Conservation (phyloP, 2,113 vertebrate genomes). For the Mus pahari region DNA sequence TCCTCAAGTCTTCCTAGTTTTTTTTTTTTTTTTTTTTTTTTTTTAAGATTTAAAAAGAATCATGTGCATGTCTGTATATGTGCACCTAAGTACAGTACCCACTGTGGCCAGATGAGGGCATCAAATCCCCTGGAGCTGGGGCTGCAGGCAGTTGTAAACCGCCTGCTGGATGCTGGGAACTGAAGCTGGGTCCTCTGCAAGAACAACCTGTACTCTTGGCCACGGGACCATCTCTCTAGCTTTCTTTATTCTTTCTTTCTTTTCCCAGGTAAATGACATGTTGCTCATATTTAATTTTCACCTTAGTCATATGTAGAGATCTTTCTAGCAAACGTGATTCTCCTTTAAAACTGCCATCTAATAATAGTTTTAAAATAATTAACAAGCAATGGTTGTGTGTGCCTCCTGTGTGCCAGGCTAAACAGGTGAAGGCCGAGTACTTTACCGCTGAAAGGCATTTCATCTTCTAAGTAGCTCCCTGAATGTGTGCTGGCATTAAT, state of each 20-base stretch:
- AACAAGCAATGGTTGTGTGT: not conserved
- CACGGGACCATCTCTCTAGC: not conserved
- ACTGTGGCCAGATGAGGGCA: not conserved
- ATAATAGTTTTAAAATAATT: not conserved
- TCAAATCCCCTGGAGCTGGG: not conserved
- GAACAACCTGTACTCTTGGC: not conserved
- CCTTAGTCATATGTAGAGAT: not conserved
- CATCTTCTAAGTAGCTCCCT: not conserved
- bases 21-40: not conserved
- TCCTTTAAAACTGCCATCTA: not conserved
- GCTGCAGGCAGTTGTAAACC: not conserved
- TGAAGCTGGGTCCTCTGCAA: not conserved
- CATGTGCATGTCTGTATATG: not conserved
- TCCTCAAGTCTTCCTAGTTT: not conserved
- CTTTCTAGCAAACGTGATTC: fast-evolving
- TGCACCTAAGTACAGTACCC: not conserved
- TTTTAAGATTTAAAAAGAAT: not conserved
- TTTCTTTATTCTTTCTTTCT: not conserved
- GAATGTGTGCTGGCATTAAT: too few relatives aligned
- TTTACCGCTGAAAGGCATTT: not conserved
- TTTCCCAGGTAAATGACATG: too few relatives aligned
- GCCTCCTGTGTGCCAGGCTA: not conserved
- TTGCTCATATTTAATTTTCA: not conserved
- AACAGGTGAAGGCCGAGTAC: too few relatives aligned
- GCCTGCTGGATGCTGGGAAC: not conserved